phyloP scores from a whole-genome alignment of 2,888 invertebrate genomes.

The Brachynemurus nebulosus region DNA sequence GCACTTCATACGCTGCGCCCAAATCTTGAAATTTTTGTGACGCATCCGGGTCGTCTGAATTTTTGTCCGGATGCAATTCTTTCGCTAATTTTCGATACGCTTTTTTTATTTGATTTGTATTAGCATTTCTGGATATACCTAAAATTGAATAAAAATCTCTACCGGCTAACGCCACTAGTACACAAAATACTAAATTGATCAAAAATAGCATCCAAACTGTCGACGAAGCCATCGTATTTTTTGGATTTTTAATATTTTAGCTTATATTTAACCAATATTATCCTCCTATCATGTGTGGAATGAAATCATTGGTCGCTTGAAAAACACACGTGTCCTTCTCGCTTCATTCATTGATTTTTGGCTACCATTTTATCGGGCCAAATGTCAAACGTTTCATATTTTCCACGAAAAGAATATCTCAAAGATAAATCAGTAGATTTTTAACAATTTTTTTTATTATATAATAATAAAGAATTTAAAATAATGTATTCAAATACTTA shows the following conservation, averaged over 20 bases:
- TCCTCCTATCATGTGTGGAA: conserved; percentile 5
- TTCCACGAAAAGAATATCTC: too few relatives aligned
- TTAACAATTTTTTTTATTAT: too few relatives aligned
- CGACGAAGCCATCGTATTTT: conserved; percentile 4
- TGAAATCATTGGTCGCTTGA: conserved; percentile 1
- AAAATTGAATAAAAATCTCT: conserved; percentile 92
- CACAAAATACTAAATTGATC: conserved; percentile 20
- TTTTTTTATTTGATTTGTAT: conserved; percentile 91
- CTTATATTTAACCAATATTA: too few relatives aligned
- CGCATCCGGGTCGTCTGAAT: conserved; percentile 85
- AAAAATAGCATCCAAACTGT: conserved; percentile 18
- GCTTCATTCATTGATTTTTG: background rate
- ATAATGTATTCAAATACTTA: too few relatives aligned
- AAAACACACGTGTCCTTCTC: background rate
- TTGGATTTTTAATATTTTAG: too few relatives aligned
- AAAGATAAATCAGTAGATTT: too few relatives aligned
- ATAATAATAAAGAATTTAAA: too few relatives aligned
- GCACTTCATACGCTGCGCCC: conserved; percentile 90
- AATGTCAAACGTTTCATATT: background rate
- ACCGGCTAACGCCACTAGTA: conserved; percentile 38
- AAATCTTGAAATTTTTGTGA: conserved; percentile 90
- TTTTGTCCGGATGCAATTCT: conserved; percentile 95
- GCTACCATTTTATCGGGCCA: background rate
- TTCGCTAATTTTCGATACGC: conserved; percentile 92
- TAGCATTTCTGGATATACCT: conserved; percentile 72